Percentiles rank a stretch among this genome's conserved stretches.
Evolutionary conservation across 37 sponge, comb jelly and placozoan genomes (phyloP).

Genomic region (Oopsacas minuta): DNA sequence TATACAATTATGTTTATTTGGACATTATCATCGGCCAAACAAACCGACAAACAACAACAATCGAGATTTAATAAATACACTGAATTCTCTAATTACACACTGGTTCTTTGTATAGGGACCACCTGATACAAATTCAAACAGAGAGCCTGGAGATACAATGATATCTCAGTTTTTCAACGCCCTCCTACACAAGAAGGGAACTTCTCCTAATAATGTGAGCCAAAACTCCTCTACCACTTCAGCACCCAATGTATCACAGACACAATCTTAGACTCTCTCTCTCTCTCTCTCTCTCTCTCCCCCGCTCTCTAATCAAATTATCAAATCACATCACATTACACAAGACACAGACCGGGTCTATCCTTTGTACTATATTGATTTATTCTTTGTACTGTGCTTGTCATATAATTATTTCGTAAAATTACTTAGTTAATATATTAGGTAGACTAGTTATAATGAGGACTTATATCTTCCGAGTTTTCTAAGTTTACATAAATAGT

Average conservation of each 20-base stretch:
- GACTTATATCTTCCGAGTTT: not conserved
- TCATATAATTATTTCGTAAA: not conserved
- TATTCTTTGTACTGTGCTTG: conserved; percentile 1
- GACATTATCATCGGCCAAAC: no score
- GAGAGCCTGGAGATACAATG: not conserved
- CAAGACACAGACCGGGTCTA: conserved; percentile 3
- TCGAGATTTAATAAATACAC: no score
- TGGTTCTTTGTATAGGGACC: no score
- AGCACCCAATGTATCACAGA: not conserved
- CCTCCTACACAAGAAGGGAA: not conserved
- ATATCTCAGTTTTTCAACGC: conserved; percentile 9
- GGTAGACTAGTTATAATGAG: not conserved
- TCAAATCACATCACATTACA: not conserved
- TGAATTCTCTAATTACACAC: no score
- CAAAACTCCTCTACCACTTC: not conserved
- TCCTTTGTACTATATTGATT: conserved; percentile 7
- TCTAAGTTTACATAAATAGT: no score
- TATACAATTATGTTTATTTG: no score
- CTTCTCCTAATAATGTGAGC: not conserved
- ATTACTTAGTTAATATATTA: not conserved
- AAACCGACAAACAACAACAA: no score
- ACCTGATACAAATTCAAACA: no score
- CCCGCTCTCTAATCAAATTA: no score
- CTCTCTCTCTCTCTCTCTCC: no score
- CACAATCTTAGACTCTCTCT: not conserved